phyloP scores from a whole-genome alignment of 2,113 vertebrate species.

The Mionectes macconnelli region DNA sequence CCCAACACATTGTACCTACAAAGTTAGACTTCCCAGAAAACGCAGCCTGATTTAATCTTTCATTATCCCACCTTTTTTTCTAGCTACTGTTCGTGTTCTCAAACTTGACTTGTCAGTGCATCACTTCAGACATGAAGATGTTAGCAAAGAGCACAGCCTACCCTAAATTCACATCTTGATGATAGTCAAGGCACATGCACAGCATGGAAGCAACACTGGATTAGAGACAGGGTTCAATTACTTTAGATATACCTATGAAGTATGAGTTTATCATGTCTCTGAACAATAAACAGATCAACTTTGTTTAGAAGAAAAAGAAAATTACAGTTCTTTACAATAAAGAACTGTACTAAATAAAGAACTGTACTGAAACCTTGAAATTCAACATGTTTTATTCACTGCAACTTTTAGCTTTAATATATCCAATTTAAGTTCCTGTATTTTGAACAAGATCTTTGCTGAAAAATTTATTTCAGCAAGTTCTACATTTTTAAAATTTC shows the following conservation, averaged over 20 bases:
- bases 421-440: neutral
- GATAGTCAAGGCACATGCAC: neutral
- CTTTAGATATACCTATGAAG: neutral
- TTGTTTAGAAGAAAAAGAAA: neutral
- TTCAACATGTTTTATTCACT: neutral
- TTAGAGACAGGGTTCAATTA: neutral
- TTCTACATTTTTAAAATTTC: neutral
- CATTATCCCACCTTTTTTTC: neutral
- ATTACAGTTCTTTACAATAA: neutral
- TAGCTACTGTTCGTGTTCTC: neutral
- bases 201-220: neutral
- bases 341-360: neutral
- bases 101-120: neutral
- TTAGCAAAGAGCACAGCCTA: neutral
- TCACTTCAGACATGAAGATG: neutral
- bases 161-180: neutral
- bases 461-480: neutral
- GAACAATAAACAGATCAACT: neutral
- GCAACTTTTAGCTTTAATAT: neutral
- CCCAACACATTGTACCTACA: neutral
- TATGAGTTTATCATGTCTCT: neutral
- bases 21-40: neutral
- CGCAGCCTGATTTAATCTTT: neutral
- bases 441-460: neutral
- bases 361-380: neutral